Conservation (phyloP, 1,140 invertebrate genomes). For the Aphelinus atriplicis region DNA sequence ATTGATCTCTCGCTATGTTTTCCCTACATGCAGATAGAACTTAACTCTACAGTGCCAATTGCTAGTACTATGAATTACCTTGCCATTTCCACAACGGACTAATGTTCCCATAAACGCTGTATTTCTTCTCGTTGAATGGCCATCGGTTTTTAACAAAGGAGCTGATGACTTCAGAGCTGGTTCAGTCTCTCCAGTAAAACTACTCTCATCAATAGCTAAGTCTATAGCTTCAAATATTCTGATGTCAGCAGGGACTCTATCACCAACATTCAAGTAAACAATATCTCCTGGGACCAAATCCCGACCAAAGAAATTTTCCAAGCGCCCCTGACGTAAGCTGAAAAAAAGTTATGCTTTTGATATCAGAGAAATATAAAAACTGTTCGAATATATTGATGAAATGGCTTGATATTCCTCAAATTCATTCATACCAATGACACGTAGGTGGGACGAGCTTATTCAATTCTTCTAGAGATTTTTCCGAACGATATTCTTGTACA, state of each 20-base stretch:
- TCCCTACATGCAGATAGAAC: too few relatives aligned
- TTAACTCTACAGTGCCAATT: too few relatives aligned
- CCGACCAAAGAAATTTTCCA: slow-evolving; percentile 91
- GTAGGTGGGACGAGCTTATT: slow-evolving; percentile 96
- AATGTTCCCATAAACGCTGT: slow-evolving; percentile 99
- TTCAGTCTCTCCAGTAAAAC: slow-evolving; percentile 97
- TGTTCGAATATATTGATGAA: too few relatives aligned
- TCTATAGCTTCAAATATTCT: slow-evolving; percentile 91
- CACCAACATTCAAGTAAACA: slow-evolving; percentile 91
- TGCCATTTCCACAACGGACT: slow-evolving; percentile 95
- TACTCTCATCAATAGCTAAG: slow-evolving; percentile 96
- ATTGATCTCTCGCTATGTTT: too few relatives aligned
- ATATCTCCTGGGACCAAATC: slow-evolving; percentile 99
- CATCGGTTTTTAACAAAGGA: slow-evolving; percentile 73
- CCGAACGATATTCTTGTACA: slow-evolving; percentile 99
- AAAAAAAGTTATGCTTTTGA: slow-evolving; percentile 45
- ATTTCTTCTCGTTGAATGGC: slow-evolving; percentile 84
- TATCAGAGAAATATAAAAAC: too few relatives aligned
- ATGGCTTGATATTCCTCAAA: too few relatives aligned
- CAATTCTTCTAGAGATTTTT: slow-evolving; percentile 98
- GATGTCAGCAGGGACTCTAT: slow-evolving; percentile 95
- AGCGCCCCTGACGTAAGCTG: slow-evolving; percentile 85
- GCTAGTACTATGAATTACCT: slow-evolving; percentile 69
- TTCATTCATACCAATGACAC: slow-evolving; percentile 76
- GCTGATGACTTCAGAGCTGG: slow-evolving; percentile 77